Conservation (phyloP, 2,113 vertebrate species). For the Deroptyus accipitrinus region DNA sequence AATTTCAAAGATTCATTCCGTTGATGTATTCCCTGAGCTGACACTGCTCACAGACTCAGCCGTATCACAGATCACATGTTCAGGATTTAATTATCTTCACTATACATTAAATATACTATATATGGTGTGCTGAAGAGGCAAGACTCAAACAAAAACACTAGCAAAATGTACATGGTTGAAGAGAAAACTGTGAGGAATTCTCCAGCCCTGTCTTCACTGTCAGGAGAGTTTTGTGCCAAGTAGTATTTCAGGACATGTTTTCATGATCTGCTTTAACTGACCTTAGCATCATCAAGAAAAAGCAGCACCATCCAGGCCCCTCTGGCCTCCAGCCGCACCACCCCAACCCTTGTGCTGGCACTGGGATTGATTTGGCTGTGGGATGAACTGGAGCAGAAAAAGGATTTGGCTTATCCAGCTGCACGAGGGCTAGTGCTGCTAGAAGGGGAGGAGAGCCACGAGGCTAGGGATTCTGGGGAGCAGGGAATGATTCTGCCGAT, state of each 20-base stretch:
- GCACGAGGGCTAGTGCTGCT: neutral
- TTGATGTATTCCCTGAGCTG: neutral
- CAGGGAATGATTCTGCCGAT: neutral
- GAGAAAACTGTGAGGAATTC: neutral
- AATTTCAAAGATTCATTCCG: neutral
- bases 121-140: neutral
- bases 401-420: neutral
- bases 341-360: neutral
- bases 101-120: neutral
- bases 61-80: neutral
- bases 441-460: neutral
- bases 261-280: neutral
- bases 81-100: neutral
- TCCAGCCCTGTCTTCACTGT: neutral
- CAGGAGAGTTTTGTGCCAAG: neutral
- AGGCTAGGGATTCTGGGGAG: neutral
- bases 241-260: neutral
- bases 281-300: neutral
- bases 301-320: neutral
- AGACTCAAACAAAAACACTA: neutral
- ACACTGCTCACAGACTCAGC: neutral
- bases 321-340: neutral
- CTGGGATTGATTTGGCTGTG: neutral
- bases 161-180: neutral
- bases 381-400: neutral